These are phyloP conservation scores for Ophion ventricosus DNA, from an alignment of 2,888 invertebrate genomes.

Conservation along the genomic window DNA sequence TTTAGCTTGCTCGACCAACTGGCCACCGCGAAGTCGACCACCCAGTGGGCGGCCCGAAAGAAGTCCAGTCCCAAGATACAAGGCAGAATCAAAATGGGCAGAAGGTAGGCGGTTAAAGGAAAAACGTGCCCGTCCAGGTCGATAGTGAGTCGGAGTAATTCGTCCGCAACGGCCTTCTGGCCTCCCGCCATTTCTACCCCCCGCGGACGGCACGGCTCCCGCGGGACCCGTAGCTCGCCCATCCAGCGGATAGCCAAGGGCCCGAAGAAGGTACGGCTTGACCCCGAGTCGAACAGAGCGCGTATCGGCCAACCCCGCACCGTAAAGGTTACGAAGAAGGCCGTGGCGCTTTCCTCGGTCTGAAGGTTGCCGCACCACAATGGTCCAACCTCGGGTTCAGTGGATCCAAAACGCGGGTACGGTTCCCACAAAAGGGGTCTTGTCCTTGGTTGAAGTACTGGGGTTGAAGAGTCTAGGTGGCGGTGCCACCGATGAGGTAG, in stretches of 20 bases:
- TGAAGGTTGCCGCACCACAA: background rate
- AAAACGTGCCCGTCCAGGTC: background rate
- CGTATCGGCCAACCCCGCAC: background rate
- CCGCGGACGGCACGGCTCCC: conserved; percentile 34
- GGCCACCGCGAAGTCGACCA: conserved; percentile 18
- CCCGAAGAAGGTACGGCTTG: background rate
- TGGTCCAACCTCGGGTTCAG: background rate
- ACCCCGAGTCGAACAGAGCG: background rate
- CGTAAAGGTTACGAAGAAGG: conserved; percentile 16
- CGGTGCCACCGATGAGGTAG: no score
- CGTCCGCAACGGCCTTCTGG: background rate
- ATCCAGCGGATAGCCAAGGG: conserved; percentile 14
- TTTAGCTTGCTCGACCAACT: conserved; percentile 7
- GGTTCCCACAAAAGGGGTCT: no score
- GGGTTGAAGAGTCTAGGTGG: background rate
- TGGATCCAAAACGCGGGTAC: background rate
- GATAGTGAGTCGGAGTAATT: background rate
- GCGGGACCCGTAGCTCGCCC: conserved; percentile 50
- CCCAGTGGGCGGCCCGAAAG: background rate
- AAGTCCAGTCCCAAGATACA: conserved; percentile 42
- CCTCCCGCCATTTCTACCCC: conserved; percentile 31
- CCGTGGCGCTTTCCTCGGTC: conserved; percentile 2
- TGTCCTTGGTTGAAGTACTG: no score
- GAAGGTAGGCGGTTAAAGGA: conserved; percentile 8
- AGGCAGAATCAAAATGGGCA: conserved; percentile 17